phyloP scores from a whole-genome alignment of 2,888 invertebrate species.

The Callimorpha dominula region DNA sequence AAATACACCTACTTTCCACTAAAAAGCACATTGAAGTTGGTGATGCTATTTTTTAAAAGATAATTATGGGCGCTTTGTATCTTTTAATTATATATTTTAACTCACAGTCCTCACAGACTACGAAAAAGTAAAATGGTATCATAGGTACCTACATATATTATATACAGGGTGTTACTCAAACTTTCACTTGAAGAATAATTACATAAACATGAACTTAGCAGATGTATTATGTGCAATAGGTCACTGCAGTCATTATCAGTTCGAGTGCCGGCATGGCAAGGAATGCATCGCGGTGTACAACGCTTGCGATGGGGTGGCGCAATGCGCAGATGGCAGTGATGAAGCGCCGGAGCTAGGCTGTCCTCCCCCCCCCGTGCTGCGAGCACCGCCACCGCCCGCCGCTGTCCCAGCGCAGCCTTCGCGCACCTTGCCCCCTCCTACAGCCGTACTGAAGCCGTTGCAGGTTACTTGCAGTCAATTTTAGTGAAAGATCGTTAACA shows the following conservation, averaged over 20 bases:
- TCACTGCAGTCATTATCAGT: conserved; percentile 94
- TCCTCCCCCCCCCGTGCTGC: conserved; percentile 73
- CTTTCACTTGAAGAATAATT: not conserved
- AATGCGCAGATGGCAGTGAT: conserved; percentile 96
- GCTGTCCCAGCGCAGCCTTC: conserved; percentile 73
- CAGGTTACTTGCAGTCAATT: conserved; percentile 27
- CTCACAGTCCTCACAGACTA: too few species aligned
- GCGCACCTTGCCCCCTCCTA: conserved; percentile 63
- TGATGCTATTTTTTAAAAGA: too few species aligned
- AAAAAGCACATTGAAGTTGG: too few species aligned
- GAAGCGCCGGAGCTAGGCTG: conserved; percentile 95
- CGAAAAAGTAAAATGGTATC: too few species aligned
- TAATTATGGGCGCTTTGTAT: too few species aligned
- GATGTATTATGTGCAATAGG: conserved; percentile 36
- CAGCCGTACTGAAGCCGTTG: conserved; percentile 38
- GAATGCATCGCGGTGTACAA: conserved; percentile 98
- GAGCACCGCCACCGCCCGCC: conserved; percentile 32
- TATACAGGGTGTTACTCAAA: too few species aligned
- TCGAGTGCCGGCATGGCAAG: conserved; percentile 93
- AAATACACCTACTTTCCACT: too few species aligned
- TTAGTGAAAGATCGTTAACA: not conserved
- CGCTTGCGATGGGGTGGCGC: conserved; percentile 97
- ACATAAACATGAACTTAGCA: not conserved
- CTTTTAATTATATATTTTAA: too few species aligned
- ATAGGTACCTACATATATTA: too few species aligned